Percentiles rank a stretch among this genome's conserved stretches.
Conservation (phyloP, 2,888 invertebrate genomes). For the Pachydiplax longipennis region DNA sequence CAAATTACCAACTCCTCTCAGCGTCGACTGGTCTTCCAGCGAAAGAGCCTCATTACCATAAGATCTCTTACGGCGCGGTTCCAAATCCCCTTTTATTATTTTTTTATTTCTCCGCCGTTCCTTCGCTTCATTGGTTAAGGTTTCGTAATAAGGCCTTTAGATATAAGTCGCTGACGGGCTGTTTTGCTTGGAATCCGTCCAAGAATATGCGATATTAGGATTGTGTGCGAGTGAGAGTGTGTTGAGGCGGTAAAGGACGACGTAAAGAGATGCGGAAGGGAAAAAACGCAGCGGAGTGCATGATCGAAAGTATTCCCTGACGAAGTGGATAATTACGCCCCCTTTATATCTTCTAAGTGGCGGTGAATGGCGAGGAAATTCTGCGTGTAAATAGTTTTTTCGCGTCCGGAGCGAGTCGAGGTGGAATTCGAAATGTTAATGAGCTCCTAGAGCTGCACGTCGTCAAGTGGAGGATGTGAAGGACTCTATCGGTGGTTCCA, state of each 20-base stretch:
- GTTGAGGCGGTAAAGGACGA: not conserved
- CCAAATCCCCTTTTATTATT: not conserved
- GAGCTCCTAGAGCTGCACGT: too few species aligned
- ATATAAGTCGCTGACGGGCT: not conserved
- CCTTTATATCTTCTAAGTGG: not conserved
- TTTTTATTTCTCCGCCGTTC: not conserved
- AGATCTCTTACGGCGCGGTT: not conserved
- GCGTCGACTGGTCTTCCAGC: not conserved
- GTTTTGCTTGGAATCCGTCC: not conserved
- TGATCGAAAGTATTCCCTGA: not conserved
- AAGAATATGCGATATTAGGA: not conserved
- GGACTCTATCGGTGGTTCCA: too few species aligned
- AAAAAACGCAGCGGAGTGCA: not conserved
- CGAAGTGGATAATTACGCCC: not conserved
- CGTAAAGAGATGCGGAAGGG: not conserved
- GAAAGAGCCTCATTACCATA: not conserved
- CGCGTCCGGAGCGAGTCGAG: not conserved
- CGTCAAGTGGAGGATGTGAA: too few species aligned
- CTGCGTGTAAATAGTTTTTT: not conserved
- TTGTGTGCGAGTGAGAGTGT: not conserved
- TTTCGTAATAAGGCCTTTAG: slow-evolving; percentile 1
- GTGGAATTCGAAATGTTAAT: too few species aligned
- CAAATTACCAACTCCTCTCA: not conserved
- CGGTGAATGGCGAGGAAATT: not conserved
- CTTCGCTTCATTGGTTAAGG: not conserved